A percentile compares a stretch with the other conserved stretches of the same genome.
phyloP scores from a whole-genome alignment of 2,113 vertebrate genomes.

The Trinectes maculatus region DNA sequence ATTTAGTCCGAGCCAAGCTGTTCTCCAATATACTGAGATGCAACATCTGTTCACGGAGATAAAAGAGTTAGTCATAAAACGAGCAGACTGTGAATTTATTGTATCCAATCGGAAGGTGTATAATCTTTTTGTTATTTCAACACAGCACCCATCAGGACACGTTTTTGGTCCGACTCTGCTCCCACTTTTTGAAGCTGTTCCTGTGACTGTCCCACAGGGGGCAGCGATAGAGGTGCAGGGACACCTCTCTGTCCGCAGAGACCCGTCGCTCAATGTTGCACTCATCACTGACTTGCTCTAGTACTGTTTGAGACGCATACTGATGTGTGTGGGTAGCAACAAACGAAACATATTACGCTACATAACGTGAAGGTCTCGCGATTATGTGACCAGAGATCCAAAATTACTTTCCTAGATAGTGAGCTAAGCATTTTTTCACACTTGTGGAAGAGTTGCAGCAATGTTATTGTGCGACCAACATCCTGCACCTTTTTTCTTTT shows the following conservation, averaged over 20 bases:
- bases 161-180: slow-evolving; percentile 42
- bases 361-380: neutral
- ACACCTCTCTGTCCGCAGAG: slow-evolving; percentile 57
- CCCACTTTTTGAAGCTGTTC: slow-evolving; percentile 63
- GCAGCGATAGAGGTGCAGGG: slow-evolving; percentile 68
- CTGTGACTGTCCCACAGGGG: slow-evolving; percentile 28
- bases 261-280: slow-evolving; percentile 46
- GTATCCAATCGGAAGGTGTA: slow-evolving; percentile 24
- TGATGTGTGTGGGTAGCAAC: neutral
- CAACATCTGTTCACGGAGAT: slow-evolving; percentile 26
- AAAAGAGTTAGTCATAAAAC: slow-evolving; percentile 16
- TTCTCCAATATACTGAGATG: slow-evolving; percentile 19
- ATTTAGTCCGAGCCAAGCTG: slow-evolving; percentile 10
- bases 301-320: slow-evolving; percentile 18
- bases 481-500: slow-evolving; percentile 18
- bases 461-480: slow-evolving; percentile 35
- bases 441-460: slow-evolving; percentile 21
- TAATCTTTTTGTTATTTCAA: slow-evolving; percentile 21
- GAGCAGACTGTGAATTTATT: slow-evolving; percentile 27
- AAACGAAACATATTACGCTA: slow-evolving; percentile 17
- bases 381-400: slow-evolving; percentile 2
- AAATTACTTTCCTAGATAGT: too few relatives aligned
- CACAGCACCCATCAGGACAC: slow-evolving; percentile 34
- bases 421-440: slow-evolving; percentile 38
- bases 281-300: slow-evolving; percentile 45